Conservation (phyloP, 2,113 vertebrate genomes). For the Zosterops hypoxanthus region DNA sequence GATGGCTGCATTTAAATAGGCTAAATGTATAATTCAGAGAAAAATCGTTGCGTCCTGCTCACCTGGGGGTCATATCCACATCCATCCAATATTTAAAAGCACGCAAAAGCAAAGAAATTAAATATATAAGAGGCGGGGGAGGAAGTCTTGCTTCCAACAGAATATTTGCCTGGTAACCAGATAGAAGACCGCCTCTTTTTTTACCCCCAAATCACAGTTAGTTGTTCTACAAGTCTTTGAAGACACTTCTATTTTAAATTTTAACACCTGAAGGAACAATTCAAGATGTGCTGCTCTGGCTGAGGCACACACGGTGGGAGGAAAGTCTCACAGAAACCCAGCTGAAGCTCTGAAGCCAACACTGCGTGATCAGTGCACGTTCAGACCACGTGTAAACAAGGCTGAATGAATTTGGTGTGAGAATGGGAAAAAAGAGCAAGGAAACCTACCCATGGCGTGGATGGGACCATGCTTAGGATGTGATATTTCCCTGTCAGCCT, state of each 20-base stretch:
- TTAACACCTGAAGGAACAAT: background rate
- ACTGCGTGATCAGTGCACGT: rapidly evolving
- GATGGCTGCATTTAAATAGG: slow-evolving; percentile 11
- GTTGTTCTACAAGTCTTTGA: background rate
- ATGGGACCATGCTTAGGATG: rapidly evolving
- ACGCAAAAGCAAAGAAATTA: slow-evolving; percentile 41
- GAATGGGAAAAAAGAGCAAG: background rate
- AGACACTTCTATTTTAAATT: slow-evolving; percentile 31
- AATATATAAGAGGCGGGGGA: background rate
- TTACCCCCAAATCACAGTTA: background rate
- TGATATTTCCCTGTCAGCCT: rapidly evolving
- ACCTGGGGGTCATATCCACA: slow-evolving; percentile 30
- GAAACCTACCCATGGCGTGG: rapidly evolving
- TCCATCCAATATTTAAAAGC: slow-evolving; percentile 43
- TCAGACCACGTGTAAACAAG: background rate
- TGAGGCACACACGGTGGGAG: background rate
- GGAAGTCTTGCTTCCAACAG: background rate
- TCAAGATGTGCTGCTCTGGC: background rate
- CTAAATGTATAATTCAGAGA: slow-evolving; percentile 28
- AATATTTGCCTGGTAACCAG: slow-evolving; percentile 38
- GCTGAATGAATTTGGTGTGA: background rate
- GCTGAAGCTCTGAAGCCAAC: background rate
- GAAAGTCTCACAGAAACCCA: background rate
- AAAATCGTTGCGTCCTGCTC: slow-evolving; percentile 9
- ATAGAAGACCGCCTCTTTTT: background rate